Evolutionary conservation across 2,113 vertebrate species (phyloP), one percentile per base, ranked within the genome.

Genomic region (Ceratotherium simum): DNA sequence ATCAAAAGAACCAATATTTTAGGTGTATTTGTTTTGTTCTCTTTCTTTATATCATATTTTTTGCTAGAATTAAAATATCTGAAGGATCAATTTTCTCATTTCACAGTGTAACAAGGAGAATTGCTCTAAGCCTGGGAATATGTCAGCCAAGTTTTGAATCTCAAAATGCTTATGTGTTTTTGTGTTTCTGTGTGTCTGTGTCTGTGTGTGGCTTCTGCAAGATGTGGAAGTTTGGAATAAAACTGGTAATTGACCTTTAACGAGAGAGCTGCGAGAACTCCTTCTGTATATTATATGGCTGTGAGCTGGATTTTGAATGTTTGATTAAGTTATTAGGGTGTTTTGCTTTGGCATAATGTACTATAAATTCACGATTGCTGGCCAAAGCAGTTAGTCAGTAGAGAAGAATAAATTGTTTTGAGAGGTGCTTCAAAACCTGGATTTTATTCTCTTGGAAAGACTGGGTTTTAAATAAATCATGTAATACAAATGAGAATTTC

Each of bases 381-480:
- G 98, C 98, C 90, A 92, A 93, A 97, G 96, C 91, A 79, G 92
- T 97, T 96, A 91, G 94, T 97, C 94, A 76, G 95, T 91, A 58
- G 76, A 97, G 89, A 97, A 97, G 95, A 98, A 95, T 95, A 97
- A 98, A 98, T 97, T 98, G 83, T 98, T 97, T 89, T 88, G 95
- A 98, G 97, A 97, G 96, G 92, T 97, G 95, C 95, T 98, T 98
- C 94, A 94, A 97, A 98, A 97, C 98, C 96, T 98, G 97, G 96
- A 84, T 98, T 98, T 98, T 94, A 96, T 98, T 98, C 97, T 98
- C 75, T 78, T 95, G 90, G 81, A 97, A 96, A 96, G 97, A 98
- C 33, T 60, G 42, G 89, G 62, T 92, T 98, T 98, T 98, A 98
- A 98, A 98, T 98, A 98, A 98, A 98, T 98, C 97, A 97, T 97